Evolutionary conservation across 2,888 invertebrate genomes (phyloP).

Genomic region (Drosophila putrida): DNA sequence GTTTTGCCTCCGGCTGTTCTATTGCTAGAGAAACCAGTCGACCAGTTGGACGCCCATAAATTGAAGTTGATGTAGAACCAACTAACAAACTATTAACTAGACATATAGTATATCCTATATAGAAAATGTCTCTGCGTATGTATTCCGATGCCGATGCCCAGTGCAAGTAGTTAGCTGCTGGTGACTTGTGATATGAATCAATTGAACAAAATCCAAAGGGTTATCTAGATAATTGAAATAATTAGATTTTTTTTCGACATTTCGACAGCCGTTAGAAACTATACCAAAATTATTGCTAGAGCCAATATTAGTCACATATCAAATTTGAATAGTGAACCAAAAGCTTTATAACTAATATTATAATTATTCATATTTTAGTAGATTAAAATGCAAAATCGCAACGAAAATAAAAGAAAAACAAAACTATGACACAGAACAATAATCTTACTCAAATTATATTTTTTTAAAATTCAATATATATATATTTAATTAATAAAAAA

Average conservation of each 20-base stretch:
- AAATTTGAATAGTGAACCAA: constrained; percentile 55
- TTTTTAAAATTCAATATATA: constrained; percentile 55
- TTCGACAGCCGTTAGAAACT: constrained; percentile 38
- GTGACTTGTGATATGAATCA: constrained; percentile 64
- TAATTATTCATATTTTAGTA: constrained; percentile 31
- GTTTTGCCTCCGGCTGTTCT: constrained; percentile 43
- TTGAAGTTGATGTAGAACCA: constrained; percentile 67
- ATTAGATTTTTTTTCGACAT: constrained; percentile 25
- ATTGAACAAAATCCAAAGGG: constrained; percentile 61
- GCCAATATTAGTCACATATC: constrained; percentile 70
- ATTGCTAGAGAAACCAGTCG: constrained; percentile 52
- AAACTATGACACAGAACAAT: constrained; percentile 69
- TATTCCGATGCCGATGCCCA: constrained; percentile 32
- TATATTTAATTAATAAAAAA: constrained; percentile 75
- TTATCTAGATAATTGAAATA: constrained; percentile 32
- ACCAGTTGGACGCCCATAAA: constrained; percentile 55
- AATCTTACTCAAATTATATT: constrained; percentile 61
- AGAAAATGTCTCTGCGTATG: constrained; percentile 33
- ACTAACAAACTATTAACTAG: constrained; percentile 5
- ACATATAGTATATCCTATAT: constrained; percentile 13
- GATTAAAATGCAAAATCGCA: constrained; percentile 37
- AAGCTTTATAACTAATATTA: constrained; percentile 42
- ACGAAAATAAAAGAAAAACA: constrained; percentile 12
- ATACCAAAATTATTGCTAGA: constrained; percentile 50
- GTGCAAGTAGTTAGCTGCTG: constrained; percentile 27